phyloP scores from a whole-genome alignment of 2,113 vertebrate species.

The Sinocyclocheilus rhinocerous region DNA sequence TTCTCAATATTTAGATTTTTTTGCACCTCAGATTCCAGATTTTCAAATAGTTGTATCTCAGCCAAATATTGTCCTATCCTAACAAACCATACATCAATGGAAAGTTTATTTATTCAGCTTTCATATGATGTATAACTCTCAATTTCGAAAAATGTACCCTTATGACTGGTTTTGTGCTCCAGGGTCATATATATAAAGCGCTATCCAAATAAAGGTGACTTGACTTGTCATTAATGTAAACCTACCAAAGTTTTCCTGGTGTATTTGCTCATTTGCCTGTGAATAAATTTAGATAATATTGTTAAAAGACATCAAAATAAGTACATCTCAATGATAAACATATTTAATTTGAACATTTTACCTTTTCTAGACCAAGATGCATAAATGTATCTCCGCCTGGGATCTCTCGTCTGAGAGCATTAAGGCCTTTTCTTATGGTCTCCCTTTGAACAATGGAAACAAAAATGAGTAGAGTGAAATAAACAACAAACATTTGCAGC shows the following conservation, averaged over 20 bases:
- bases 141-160: no score
- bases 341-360: slow-evolving; percentile 46
- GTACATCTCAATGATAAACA: background rate
- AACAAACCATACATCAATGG: no score
- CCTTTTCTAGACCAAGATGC: slow-evolving; percentile 84
- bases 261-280: slow-evolving; percentile 90
- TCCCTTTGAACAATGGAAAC: slow-evolving; percentile 70
- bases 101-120: no score
- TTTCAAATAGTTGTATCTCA: no score
- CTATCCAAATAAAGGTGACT: background rate
- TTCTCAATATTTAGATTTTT: no score
- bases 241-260: slow-evolving; percentile 78
- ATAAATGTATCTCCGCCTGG: slow-evolving; percentile 86
- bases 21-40: no score
- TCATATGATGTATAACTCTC: no score
- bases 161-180: no score
- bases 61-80: no score
- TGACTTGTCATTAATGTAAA: background rate
- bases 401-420: slow-evolving; percentile 75
- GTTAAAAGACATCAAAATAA: background rate
- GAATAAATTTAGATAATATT: slow-evolving; percentile 51
- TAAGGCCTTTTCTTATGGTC: slow-evolving; percentile 80
- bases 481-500: background rate
- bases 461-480: background rate
- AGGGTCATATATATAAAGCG: no score